Percentiles rank a stretch among this genome's conserved stretches.
phyloP scores from a whole-genome alignment of 2,797 vertebrate species.

The Picus viridis region DNA sequence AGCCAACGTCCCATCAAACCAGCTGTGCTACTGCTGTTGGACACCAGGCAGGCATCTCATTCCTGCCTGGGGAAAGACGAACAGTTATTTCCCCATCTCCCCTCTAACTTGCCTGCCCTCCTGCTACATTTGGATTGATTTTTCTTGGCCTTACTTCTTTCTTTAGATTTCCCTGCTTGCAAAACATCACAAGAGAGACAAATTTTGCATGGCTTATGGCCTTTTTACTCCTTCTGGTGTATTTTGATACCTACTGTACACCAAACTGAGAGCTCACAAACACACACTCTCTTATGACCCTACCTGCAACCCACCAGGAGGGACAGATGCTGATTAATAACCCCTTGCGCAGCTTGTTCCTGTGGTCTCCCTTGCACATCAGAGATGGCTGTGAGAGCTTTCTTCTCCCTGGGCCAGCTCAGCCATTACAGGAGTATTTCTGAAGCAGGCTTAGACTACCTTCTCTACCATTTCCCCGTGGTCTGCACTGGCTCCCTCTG shows the following conservation, averaged over 20 bases:
- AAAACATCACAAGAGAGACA: background rate
- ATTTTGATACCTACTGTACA: background rate
- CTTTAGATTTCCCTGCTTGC: background rate
- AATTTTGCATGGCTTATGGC: background rate
- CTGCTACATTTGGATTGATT: background rate
- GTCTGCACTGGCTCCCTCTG: background rate
- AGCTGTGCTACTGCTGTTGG: background rate
- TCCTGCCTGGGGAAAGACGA: background rate
- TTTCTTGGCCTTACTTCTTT: background rate
- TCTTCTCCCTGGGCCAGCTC: background rate
- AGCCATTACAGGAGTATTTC: background rate
- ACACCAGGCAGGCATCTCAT: background rate
- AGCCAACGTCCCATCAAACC: background rate
- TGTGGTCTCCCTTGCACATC: background rate
- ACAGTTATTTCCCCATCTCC: background rate
- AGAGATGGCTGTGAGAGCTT: background rate
- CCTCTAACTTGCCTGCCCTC: background rate
- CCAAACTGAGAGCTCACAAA: background rate
- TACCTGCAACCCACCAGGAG: background rate
- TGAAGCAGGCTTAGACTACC: background rate
- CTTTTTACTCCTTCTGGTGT: background rate
- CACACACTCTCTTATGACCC: background rate
- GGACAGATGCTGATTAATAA: background rate
- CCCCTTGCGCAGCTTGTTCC: background rate
- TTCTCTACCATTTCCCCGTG: background rate